Conservation (phyloP, 2,888 invertebrate genomes). For the Hypena proboscidalis region DNA sequence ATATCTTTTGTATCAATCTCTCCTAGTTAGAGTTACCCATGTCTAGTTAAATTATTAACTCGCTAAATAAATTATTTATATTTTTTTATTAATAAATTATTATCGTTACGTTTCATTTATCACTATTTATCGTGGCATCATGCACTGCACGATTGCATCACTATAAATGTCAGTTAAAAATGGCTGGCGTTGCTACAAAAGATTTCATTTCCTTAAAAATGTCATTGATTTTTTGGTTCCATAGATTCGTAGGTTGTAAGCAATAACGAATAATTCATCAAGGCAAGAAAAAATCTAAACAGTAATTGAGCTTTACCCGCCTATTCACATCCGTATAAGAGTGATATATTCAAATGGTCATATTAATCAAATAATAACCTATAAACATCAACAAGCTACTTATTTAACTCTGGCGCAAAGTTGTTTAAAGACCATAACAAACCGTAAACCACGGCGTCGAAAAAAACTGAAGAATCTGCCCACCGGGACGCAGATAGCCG, state of each 20-base stretch:
- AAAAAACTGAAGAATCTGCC: conserved; percentile 63
- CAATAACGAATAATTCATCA: conserved; percentile 12
- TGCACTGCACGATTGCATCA: no score
- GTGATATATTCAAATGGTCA: conserved; percentile 24
- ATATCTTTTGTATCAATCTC: no score
- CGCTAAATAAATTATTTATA: no score
- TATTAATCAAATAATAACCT: conserved; percentile 38
- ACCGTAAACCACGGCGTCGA: conserved; percentile 71
- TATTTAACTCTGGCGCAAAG: conserved; percentile 41
- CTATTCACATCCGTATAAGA: conserved; percentile 16
- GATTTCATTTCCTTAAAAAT: conserved; percentile 21
- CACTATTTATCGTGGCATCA: no score
- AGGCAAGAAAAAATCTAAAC: background rate
- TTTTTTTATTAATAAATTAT: no score
- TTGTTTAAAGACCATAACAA: conserved; percentile 44
- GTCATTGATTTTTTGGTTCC: conserved; percentile 25
- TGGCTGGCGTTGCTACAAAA: conserved; percentile 28
- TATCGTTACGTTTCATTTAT: no score
- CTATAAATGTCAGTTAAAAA: no score
- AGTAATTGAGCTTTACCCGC: background rate
- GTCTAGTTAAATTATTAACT: no score
- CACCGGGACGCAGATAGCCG: conserved; percentile 62
- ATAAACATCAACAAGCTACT: conserved; percentile 33
- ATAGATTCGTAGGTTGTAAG: conserved; percentile 24
- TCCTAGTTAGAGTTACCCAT: no score